Base-by-base conservation (phyloP, 2,113 vertebrate genomes). In the Hystrix cristata region DNA sequence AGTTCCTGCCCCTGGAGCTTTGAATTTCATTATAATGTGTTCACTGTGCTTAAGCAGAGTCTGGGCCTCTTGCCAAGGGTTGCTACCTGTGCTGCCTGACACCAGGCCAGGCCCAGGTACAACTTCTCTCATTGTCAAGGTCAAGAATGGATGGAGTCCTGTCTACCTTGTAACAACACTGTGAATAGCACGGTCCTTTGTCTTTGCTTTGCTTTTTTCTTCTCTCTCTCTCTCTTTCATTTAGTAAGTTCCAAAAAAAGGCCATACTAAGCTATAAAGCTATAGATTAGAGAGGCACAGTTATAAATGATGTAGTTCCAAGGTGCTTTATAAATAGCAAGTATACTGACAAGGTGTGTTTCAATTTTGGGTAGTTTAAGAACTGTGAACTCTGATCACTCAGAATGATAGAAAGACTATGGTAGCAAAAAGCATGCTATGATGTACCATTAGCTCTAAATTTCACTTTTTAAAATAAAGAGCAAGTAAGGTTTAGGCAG, bases 1-100 rank as follows among this genome's bases (percentile, higher is more conserved):
- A 18, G 53, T 38, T 76, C 8, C 60, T 81, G 72, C 14, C 67
- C 43, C 64, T 65, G n/a, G 55, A 83, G 34, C 43, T 84, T 87
- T 87, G 90, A 88, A 65, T 34, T n/a, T 95, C 62, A 82, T 90
- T 93, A 91, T 46, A 43, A 55, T 90, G 43, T 84, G 31, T 43
- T 90, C 67, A 87, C 3, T 7, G 16, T 96, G 19, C 51, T 97
- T 87, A 46, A 27, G 14, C 19, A 6, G 57, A 29, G 11, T 93
- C 13, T 53, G 96, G 12, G 19, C 90, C 29, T 83, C 46, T 31
- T 83, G 48, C 92, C 62, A 86, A 43, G 79, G 62, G 13, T 29
- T 79, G 76, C 85, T 1, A 96, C 23, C 57, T 90, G 13, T 81
- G 74, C 84, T 25, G 7, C 91, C 65, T 67, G 69, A 90, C 69